Percentiles rank a stretch among this genome's conserved stretches.
Conservation (phyloP, 2,113 vertebrate genomes). For the Alligator mississippiensis region DNA sequence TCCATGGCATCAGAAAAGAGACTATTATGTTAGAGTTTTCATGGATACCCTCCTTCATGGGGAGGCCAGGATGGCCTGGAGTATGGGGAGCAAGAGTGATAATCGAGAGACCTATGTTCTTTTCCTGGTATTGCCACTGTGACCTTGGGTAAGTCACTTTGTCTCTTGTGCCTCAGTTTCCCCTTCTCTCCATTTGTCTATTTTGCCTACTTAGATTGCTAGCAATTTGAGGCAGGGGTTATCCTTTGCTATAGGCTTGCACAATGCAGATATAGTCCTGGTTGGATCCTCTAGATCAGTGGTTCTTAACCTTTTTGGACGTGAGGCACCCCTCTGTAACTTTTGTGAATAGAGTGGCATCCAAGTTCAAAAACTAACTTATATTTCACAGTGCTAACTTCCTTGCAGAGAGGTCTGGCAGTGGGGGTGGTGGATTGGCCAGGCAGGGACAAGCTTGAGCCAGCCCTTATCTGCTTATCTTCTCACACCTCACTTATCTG, state of each 20-base stretch:
- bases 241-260: neutral
- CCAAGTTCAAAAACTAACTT: too few species aligned
- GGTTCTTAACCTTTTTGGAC: too few species aligned
- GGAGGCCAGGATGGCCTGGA: neutral
- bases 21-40: neutral
- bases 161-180: neutral
- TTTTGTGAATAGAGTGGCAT: too few species aligned
- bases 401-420: too few species aligned
- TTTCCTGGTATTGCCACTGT: neutral
- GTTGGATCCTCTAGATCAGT: neutral
- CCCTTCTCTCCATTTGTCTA: neutral
- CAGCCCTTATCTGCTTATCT: too few species aligned
- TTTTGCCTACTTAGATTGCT: neutral
- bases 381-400: too few species aligned
- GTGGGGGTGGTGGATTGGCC: too few species aligned
- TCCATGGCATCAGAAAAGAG: neutral
- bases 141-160: neutral
- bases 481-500: too few species aligned
- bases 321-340: too few species aligned
- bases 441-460: too few species aligned
- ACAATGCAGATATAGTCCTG: neutral
- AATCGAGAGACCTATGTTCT: neutral
- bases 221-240: neutral
- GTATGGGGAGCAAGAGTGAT: neutral
- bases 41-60: neutral